These are phyloP conservation scores for Parapristionchus giblindavisi DNA, from an alignment of 2,888 invertebrate species.

Conservation along the genomic window DNA sequence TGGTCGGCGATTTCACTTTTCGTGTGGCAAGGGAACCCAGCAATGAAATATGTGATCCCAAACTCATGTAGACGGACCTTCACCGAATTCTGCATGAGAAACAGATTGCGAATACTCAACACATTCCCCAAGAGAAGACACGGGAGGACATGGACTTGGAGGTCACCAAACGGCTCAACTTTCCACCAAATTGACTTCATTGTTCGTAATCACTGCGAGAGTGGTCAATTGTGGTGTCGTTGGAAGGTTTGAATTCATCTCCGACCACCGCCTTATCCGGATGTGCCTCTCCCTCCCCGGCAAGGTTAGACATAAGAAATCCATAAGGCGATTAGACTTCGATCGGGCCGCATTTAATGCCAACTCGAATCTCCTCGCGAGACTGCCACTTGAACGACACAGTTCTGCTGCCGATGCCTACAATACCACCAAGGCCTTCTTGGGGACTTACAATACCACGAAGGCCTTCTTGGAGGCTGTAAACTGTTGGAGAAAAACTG, in stretches of 20 bases:
- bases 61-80: too few species aligned
- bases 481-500: neutral
- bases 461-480: neutral
- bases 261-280: conserved; percentile 10
- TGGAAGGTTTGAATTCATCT: conserved; percentile 3
- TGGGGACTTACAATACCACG: neutral
- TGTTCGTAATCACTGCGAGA: neutral
- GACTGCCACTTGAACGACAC: neutral
- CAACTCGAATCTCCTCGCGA: neutral
- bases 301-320: neutral
- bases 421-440: neutral
- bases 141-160: conserved; percentile 5
- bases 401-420: neutral
- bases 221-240: conserved; percentile 14
- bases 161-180: conserved; percentile 2
- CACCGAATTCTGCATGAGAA: too few species aligned
- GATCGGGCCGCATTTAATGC: neutral
- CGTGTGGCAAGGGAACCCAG: too few species aligned
- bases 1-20: too few species aligned
- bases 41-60: too few species aligned
- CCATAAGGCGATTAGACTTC: neutral
- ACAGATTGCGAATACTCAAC: too few species aligned
- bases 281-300: neutral
- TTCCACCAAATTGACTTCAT: conserved; percentile 29
- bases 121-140: neutral